A percentile compares a stretch with the other conserved stretches of the same genome.
These are phyloP conservation scores for Agrotis segetum DNA, from an alignment of 2,888 invertebrate species.

Conservation along the genomic window DNA sequence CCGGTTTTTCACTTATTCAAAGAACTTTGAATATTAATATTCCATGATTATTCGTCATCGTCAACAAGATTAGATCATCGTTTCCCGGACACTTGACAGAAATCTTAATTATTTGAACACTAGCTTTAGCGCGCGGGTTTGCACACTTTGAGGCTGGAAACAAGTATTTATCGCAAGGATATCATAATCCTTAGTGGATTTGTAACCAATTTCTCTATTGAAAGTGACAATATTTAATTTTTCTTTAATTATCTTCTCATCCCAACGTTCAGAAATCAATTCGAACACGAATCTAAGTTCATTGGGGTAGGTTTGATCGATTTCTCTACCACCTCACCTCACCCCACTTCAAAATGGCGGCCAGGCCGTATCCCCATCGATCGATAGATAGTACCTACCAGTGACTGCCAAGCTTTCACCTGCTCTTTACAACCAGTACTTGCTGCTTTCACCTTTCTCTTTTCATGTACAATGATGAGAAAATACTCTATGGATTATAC, in stretches of 20 bases:
- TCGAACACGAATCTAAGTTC: no score
- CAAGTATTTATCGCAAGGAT: no score
- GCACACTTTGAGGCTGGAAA: background rate
- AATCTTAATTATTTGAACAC: background rate
- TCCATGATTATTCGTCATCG: slow-evolving; percentile 17
- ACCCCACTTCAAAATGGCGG: slow-evolving; percentile 24
- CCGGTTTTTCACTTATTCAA: slow-evolving; percentile 25
- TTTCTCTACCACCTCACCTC: background rate
- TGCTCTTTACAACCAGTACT: background rate
- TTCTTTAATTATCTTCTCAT: no score
- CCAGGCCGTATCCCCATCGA: slow-evolving; percentile 14
- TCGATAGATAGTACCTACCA: slow-evolving; percentile 24
- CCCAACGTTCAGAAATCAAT: no score
- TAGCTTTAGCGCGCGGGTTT: background rate
- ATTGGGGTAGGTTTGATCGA: background rate
- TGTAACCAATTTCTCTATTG: no score
- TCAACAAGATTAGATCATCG: slow-evolving; percentile 23
- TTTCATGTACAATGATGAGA: slow-evolving; percentile 21
- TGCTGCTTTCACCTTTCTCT: slow-evolving; percentile 55
- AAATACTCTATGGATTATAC: slow-evolving; percentile 11
- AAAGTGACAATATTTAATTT: no score
- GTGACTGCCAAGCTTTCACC: slow-evolving; percentile 38
- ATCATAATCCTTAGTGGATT: no score
- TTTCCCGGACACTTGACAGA: slow-evolving; percentile 4
- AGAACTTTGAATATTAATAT: slow-evolving; percentile 31